Base-by-base conservation (phyloP, 2,797 vertebrate species). In the Bufotes viridis region DNA sequence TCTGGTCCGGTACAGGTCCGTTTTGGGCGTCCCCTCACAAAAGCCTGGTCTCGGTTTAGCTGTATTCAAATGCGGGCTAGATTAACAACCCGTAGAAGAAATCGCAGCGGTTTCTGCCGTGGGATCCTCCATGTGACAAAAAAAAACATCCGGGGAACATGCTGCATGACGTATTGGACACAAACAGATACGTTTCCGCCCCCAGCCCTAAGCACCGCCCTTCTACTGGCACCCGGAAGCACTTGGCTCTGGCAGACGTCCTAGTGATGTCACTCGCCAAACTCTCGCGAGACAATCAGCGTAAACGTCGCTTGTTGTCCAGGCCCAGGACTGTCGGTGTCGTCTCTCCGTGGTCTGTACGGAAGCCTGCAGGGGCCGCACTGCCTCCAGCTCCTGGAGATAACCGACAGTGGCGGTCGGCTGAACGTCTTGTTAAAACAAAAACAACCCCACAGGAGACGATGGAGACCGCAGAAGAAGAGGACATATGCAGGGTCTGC, bases 401-500 rank as follows among this genome's bases (percentile, higher is more conserved):
- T 7, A 63, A 67, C 7, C 63, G 22, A 20, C 7, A 2, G 20
- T 18, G 60, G 60, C 20, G 60, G 60, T 20, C 17, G 60, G 60
- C 7, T 18, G 6, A 20, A 60, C 7, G 20, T 63, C 60, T 63
- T 63, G 18, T 20, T 20, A 7, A 63, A 63, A 14, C 9, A 11
- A 57, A 14, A 57, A 42, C 3, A 34, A 34, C 34, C 1, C 0
- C 55, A 14, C 20, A 12, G 67, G 12, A 26, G 15, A 42, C 7
- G 7, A 72, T 72, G 70, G 70, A 72, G 70, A 7, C 70, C 10
- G 17, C 70, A 20, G 70, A 72, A 42, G 70, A 72, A 95, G 95
- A 94, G 93, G 98, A 99, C 92, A 99, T 99, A 94, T 99, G 98
- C 92, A 94, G 98, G 90, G 98, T 99, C 42, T 99, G 98, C 93